phyloP scores from a whole-genome alignment of 1,140 invertebrate genomes.

The Aleiodes sp. region DNA sequence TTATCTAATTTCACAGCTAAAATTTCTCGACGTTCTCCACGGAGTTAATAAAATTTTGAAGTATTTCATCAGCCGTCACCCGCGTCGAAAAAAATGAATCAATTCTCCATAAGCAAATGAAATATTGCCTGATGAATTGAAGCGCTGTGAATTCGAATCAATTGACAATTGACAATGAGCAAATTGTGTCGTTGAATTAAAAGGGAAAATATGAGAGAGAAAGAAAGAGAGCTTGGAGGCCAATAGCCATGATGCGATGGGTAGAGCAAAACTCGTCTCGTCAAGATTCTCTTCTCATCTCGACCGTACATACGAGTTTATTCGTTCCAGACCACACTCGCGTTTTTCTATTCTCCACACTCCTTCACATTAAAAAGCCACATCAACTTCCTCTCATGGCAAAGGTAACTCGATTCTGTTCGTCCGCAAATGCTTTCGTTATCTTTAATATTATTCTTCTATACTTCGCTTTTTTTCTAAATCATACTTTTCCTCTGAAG shows the following conservation, averaged over 20 bases:
- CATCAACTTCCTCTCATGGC: background rate
- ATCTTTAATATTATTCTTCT: too few relatives aligned
- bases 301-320: background rate
- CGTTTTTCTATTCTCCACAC: background rate
- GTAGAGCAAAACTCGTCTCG: background rate
- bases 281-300: slow-evolving; percentile 1
- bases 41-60: too few relatives aligned
- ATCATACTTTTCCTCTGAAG: too few relatives aligned
- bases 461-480: too few relatives aligned
- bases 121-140: background rate
- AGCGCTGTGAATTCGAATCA: background rate
- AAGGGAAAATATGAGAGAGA: too few relatives aligned
- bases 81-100: too few relatives aligned
- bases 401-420: background rate
- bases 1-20: too few relatives aligned
- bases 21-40: too few relatives aligned
- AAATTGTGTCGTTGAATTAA: background rate
- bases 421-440: slow-evolving; percentile 1
- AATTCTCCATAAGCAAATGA: too few relatives aligned
- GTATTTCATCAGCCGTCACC: too few relatives aligned
- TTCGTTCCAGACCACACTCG: background rate
- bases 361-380: background rate
- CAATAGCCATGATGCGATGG: background rate
- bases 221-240: too few relatives aligned
- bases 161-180: background rate